Percentiles rank a stretch among this genome's conserved stretches.
Conservation (phyloP, 2,113 vertebrate species). For the Scomber colias region DNA sequence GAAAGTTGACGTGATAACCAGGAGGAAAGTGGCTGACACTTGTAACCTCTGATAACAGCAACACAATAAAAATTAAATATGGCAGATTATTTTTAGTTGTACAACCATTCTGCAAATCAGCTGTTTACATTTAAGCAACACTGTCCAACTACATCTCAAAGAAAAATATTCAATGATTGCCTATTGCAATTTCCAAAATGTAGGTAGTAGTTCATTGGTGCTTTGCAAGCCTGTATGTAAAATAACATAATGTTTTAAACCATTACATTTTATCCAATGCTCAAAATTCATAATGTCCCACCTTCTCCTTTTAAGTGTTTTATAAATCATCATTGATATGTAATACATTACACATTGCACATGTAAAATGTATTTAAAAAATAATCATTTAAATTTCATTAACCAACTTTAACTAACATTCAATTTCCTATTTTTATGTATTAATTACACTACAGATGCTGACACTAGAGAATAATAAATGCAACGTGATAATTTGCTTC, state of each 20-base stretch:
- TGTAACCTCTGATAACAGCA: neutral
- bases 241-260: too few species aligned
- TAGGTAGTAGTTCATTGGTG: neutral
- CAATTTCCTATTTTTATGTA: neutral
- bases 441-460: neutral
- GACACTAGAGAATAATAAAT: constrained; percentile 23
- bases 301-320: neutral
- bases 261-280: too few species aligned
- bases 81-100: neutral
- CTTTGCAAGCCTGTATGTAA: too few species aligned
- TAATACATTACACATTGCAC: neutral
- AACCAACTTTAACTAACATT: neutral
- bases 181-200: neutral
- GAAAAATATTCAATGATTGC: neutral
- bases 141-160: too few species aligned
- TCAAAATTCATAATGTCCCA: too few species aligned
- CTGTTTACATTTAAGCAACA: neutral
- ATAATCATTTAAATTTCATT: too few species aligned
- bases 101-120: neutral
- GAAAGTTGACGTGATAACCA: constrained; percentile 8
- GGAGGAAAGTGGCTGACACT: neutral
- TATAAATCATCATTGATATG: neutral
- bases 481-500: constrained; percentile 34
- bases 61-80: neutral
- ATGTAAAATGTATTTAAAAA: constrained; percentile 2